Base-by-base conservation (phyloP, 35 echinoderm and acorn worm genomes). In the Amphiura filiformis region DNA sequence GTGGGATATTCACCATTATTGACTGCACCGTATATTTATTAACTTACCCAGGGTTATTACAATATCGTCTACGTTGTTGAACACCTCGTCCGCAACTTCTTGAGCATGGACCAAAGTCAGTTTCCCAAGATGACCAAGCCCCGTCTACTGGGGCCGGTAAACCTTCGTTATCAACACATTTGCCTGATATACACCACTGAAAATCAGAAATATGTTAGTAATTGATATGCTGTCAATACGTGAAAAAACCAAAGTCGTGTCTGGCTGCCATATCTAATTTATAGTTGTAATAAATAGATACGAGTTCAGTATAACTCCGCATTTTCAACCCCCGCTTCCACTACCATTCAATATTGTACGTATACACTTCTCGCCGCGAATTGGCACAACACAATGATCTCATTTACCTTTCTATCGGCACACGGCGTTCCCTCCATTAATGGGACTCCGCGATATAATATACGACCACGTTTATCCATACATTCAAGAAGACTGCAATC, bases 51-150 rank as follows among this genome's bases (percentile, higher is more conserved):
- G 96, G 96, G 80, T 90, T 90, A 41, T 89, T 84, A 76, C 96
- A 98, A 26, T 80, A 42, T 47, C 96, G 86, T 38, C 40, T 91
- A 11, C 92, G 80, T 1, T 42, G 37, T 39, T 84, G 39, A 26
- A 89, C 81, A 31, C 96, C 96, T 12, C 85, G 89, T 34, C 96
- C 96, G 77, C 96, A 98, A 26, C 92, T 92, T 31, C 84, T 56
- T 13, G 96, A 94, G 76, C 96, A 98, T 14, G 86, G 82, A 30
- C 81, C 80, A 79, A 35, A 35, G 23, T 79, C 33, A 35, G 23
- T 38, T 20, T 85, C 57, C 92, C 92, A 98, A 23, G 47, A 57
- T 37, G 91, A 87, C 96, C 96, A 98, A 31, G 76, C 76, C 37
- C 96, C 89, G 35, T 94, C 84, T 15, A 97, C 92, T 88, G 92